Percentiles rank a stretch among this genome's conserved stretches.
phyloP scores from a whole-genome alignment of 2,888 invertebrate species.

The Rhamphomyia laevipes region DNA sequence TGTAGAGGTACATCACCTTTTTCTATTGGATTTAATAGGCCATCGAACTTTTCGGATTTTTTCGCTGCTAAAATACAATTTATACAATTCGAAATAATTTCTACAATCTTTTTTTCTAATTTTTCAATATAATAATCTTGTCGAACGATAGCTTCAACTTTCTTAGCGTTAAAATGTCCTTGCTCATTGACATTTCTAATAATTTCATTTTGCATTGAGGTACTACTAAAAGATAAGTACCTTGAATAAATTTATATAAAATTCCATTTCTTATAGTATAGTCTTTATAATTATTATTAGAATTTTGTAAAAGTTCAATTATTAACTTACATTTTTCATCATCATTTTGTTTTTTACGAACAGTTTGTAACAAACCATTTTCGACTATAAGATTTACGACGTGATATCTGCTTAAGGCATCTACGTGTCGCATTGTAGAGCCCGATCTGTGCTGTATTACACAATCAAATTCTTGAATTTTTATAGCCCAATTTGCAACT shows the following conservation, averaged over 20 bases:
- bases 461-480: conserved; percentile 3
- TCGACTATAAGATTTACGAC: not conserved
- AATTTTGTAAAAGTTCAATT: not conserved
- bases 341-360: not conserved
- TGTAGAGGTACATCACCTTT: not conserved
- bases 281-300: no score
- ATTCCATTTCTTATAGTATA: no score
- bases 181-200: no score
- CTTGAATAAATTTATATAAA: no score
- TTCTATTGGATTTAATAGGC: not conserved
- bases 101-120: no score
- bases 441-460: conserved; percentile 1
- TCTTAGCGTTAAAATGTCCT: no score
- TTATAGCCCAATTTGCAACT: conserved; percentile 18
- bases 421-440: conserved; percentile 11
- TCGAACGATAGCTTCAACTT: no score
- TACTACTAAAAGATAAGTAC: no score
- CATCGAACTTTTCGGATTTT: conserved; percentile 15
- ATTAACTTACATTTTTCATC: not conserved
- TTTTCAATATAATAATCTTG: no score
- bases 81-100: no score
- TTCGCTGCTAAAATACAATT: conserved; percentile 7
- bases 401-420: conserved; percentile 14
- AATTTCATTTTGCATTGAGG: no score
- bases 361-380: not conserved